phyloP scores from a whole-genome alignment of 2,888 invertebrate genomes.

The Colostygia pectinataria region DNA sequence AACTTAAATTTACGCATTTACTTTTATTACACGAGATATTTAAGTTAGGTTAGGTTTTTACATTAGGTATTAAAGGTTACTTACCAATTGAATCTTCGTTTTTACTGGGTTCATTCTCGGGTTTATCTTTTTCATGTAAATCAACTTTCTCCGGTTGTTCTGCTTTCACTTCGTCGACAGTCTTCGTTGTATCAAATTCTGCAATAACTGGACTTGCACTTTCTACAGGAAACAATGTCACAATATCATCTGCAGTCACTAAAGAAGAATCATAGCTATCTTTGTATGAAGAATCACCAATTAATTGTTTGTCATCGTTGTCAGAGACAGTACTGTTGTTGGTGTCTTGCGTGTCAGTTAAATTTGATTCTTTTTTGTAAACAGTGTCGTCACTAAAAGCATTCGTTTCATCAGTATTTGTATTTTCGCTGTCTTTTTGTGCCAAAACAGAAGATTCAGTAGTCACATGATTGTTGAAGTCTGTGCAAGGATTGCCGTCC shows the following conservation, averaged over 20 bases:
- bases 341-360: neutral
- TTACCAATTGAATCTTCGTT: slow-evolving; percentile 5
- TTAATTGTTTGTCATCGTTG: neutral
- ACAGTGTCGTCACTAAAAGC: neutral
- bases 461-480: neutral
- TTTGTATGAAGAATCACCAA: neutral
- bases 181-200: neutral
- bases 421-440: neutral
- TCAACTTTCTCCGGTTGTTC: neutral
- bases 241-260: neutral
- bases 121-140: neutral
- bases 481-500: neutral
- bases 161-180: neutral
- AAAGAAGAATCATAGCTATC: neutral
- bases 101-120: neutral
- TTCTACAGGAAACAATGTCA: slow-evolving; percentile 1
- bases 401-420: neutral
- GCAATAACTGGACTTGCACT: neutral
- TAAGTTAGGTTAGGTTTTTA: too few relatives aligned
- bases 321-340: neutral
- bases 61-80: neutral
- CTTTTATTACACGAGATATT: too few relatives aligned
- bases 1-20: too few relatives aligned
- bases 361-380: neutral
- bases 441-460: neutral